Percentiles rank a stretch among this genome's conserved stretches.
Evolutionary conservation across 1,140 invertebrate species (phyloP).

Genomic region (Lordiphosa collinella): DNA sequence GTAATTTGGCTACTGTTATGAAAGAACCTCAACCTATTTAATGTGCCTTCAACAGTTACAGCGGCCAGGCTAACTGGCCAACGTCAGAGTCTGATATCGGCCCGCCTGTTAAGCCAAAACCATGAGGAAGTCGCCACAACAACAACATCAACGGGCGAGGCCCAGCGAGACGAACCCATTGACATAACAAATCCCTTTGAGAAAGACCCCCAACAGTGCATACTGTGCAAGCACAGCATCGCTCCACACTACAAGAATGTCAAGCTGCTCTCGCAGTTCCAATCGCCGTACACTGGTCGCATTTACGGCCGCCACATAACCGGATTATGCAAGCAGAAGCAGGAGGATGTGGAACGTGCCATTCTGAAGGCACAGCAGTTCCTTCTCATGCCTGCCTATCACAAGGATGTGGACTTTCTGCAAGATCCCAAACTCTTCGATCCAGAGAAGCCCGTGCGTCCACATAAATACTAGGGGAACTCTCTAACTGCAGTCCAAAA

Average conservation of each 20-base stretch:
- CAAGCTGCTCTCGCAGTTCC: slow-evolving; percentile 94
- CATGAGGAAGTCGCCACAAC: slow-evolving; percentile 5
- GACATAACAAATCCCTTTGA: slow-evolving; percentile 91
- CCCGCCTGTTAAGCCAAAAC: slow-evolving; percentile 29
- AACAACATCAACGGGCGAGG: slow-evolving; percentile 27
- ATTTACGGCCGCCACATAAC: slow-evolving; percentile 96
- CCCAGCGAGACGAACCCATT: slow-evolving; percentile 80
- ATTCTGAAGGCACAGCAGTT: slow-evolving; percentile 86
- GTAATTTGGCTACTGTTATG: slow-evolving; percentile 12
- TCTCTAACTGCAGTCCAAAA: slow-evolving; percentile 20
- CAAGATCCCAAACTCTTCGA: slow-evolving; percentile 93
- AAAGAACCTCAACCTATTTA: not conserved
- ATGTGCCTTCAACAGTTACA: slow-evolving; percentile 10
- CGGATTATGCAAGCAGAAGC: slow-evolving; percentile 88
- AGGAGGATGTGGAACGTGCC: slow-evolving; percentile 85
- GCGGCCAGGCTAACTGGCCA: slow-evolving; percentile 24
- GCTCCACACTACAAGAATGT: slow-evolving; percentile 95
- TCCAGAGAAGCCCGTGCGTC: slow-evolving; percentile 88
- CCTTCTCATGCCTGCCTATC: slow-evolving; percentile 88
- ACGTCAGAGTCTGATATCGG: slow-evolving; percentile 3
- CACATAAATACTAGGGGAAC: slow-evolving; percentile 85
- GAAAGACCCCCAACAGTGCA: slow-evolving; percentile 87
- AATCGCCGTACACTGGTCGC: slow-evolving; percentile 94
- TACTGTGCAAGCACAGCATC: slow-evolving; percentile 93
- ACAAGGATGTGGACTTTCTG: slow-evolving; percentile 88